Conservation (phyloP, 2,888 invertebrate species). For the Blastobasis adustella region DNA sequence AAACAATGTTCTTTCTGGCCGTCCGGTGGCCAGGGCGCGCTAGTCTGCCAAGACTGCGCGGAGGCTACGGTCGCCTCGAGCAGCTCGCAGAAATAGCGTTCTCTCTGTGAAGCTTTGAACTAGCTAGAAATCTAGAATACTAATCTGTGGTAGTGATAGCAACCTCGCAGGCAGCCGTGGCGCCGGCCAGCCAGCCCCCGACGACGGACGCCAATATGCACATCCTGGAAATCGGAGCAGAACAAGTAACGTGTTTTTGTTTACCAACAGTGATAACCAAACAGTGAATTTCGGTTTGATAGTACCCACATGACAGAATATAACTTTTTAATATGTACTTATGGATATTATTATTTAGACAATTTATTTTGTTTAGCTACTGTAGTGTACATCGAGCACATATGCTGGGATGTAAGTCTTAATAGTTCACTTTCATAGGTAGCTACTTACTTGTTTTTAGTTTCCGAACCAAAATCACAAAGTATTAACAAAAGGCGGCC, state of each 20-base stretch:
- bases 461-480: no score
- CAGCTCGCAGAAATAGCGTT: conserved; percentile 3
- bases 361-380: no score
- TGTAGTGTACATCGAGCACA: no score
- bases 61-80: conserved; percentile 44
- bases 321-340: no score
- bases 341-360: no score
- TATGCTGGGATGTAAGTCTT: no score
- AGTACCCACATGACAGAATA: no score
- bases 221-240: conserved; percentile 67
- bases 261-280: conserved; percentile 30
- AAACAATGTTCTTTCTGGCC: conserved; percentile 66
- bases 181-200: conserved; percentile 39
- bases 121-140: no score
- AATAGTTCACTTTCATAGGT: no score
- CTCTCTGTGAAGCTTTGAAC: no score
- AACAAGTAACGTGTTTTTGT: conserved; percentile 55
- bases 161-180: conserved; percentile 22
- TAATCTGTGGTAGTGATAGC: neutral
- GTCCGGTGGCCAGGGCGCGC: conserved; percentile 25
- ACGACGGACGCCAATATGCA: conserved; percentile 56
- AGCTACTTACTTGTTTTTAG: no score
- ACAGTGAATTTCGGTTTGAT: conserved; percentile 18
- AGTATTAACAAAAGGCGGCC: no score
- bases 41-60: conserved; percentile 53